A percentile compares a stretch with the other conserved stretches of the same genome.
phyloP scores from a whole-genome alignment of 2,797 vertebrate genomes.

The Ctenochaetus hawaiiensis region DNA sequence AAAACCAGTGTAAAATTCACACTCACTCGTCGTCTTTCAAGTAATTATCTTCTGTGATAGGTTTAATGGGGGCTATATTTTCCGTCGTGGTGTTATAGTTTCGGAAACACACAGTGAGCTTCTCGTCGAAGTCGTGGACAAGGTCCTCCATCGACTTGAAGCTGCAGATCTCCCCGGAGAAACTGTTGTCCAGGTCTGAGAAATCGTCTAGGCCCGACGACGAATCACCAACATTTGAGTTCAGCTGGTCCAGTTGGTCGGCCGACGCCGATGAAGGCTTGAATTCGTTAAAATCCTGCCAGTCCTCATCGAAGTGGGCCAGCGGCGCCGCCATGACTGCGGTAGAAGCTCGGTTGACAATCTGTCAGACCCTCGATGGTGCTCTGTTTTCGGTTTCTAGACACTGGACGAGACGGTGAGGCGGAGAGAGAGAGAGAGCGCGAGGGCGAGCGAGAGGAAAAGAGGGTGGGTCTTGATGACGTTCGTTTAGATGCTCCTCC shows the following conservation, averaged over 20 bases:
- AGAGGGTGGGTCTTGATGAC: background rate
- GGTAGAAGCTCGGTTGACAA: slow-evolving; percentile 38
- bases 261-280: slow-evolving; percentile 80
- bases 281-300: slow-evolving; percentile 98
- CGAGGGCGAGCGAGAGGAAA: background rate
- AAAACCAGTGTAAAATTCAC: slow-evolving; percentile 9
- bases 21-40: slow-evolving; percentile 96
- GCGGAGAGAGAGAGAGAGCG: background rate
- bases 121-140: slow-evolving; percentile 90
- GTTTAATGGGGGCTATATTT: slow-evolving; percentile 87
- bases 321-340: slow-evolving; percentile 90
- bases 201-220: slow-evolving; percentile 84
- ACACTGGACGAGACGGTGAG: slow-evolving; percentile 8
- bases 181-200: slow-evolving; percentile 83
- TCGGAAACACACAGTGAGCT: slow-evolving; percentile 93
- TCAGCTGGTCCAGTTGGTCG: slow-evolving; percentile 81
- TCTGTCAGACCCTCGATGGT: background rate
- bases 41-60: slow-evolving; percentile 91
- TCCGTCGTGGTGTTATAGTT: slow-evolving; percentile 88
- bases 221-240: slow-evolving; percentile 80
- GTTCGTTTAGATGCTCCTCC: slow-evolving; percentile 15
- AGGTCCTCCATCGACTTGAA: slow-evolving; percentile 88
- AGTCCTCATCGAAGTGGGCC: slow-evolving; percentile 93
- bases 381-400: slow-evolving; percentile 43
- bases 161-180: slow-evolving; percentile 84